Evolutionary conservation across 2,797 vertebrate species (phyloP).

Genomic region (Trematomus bernacchii): DNA sequence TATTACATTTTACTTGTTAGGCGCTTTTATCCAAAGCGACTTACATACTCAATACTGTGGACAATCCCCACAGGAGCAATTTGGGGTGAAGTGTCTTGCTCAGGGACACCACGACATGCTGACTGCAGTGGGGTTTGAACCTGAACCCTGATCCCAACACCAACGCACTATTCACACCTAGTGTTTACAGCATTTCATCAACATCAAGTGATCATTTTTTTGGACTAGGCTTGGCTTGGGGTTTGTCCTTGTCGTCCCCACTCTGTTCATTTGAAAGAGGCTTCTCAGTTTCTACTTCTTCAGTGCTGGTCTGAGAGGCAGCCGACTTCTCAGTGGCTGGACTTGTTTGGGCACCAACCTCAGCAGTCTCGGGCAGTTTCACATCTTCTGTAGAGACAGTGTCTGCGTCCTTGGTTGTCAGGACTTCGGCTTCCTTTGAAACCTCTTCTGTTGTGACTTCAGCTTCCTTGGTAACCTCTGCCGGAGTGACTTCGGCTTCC

Average conservation of each 20-base stretch:
- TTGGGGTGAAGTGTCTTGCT: too few relatives aligned
- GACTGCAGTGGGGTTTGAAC: too few relatives aligned
- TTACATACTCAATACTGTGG: too few relatives aligned
- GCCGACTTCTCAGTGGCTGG: slow-evolving; percentile 1
- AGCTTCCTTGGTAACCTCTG: background rate
- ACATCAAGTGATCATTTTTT: slow-evolving; percentile 28
- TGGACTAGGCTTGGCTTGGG: slow-evolving; percentile 4
- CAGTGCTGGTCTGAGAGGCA: slow-evolving; percentile 10
- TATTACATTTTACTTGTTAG: too few relatives aligned
- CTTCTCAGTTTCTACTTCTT: slow-evolving; percentile 24
- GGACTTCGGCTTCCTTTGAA: slow-evolving; percentile 6
- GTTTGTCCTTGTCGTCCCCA: slow-evolving; percentile 10
- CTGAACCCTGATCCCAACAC: too few relatives aligned
- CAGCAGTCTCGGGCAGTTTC: background rate
- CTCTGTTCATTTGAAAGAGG: slow-evolving; percentile 10
- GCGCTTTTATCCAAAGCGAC: too few relatives aligned
- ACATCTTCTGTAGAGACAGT: slow-evolving; percentile 10
- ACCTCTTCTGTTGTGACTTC: background rate
- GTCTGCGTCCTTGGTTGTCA: background rate
- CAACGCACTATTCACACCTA: too few relatives aligned
- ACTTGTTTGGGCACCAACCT: slow-evolving; percentile 7
- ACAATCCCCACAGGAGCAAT: too few relatives aligned
- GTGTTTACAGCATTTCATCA: slow-evolving; percentile 13
- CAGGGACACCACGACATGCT: too few relatives aligned
- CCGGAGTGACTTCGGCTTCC: background rate